Conservation (phyloP, 2,113 vertebrate species). For the Muscicapa adusta region DNA sequence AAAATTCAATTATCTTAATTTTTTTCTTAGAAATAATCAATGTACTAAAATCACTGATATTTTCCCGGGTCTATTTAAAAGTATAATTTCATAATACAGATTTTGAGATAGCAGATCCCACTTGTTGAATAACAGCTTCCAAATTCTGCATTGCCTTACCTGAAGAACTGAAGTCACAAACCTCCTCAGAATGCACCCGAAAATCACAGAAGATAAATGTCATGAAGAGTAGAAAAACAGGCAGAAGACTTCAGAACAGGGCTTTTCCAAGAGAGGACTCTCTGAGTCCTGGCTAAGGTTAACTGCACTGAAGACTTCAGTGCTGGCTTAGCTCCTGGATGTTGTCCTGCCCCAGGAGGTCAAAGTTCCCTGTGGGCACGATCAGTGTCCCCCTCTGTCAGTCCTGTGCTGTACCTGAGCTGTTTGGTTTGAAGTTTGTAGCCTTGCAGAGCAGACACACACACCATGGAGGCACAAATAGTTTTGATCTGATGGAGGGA, state of each 20-base stretch:
- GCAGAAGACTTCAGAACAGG: not conserved
- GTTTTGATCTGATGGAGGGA: slow-evolving; percentile 46
- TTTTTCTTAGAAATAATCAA: not conserved
- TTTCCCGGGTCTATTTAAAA: not conserved
- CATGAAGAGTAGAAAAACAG: not conserved
- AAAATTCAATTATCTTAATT: not conserved
- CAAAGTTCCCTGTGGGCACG: not conserved
- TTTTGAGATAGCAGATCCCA: not conserved
- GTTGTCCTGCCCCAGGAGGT: not conserved
- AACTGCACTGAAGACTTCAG: not conserved
- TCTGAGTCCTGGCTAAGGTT: not conserved
- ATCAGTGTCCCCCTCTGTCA: not conserved
- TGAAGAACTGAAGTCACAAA: not conserved
- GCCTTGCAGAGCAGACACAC: not conserved
- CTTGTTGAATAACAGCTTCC: not conserved
- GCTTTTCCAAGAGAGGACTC: not conserved
- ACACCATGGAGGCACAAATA: slow-evolving; percentile 35
- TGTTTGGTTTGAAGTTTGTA: not conserved
- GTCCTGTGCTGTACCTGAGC: not conserved
- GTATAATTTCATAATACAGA: not conserved
- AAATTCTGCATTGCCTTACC: not conserved
- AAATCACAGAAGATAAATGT: not conserved
- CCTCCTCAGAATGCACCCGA: not conserved
- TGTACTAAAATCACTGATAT: not conserved
- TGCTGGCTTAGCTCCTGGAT: not conserved